A percentile compares a stretch with the other conserved stretches of the same genome.
Conservation (phyloP, 2,113 vertebrate species). For the Piaya cayana region DNA sequence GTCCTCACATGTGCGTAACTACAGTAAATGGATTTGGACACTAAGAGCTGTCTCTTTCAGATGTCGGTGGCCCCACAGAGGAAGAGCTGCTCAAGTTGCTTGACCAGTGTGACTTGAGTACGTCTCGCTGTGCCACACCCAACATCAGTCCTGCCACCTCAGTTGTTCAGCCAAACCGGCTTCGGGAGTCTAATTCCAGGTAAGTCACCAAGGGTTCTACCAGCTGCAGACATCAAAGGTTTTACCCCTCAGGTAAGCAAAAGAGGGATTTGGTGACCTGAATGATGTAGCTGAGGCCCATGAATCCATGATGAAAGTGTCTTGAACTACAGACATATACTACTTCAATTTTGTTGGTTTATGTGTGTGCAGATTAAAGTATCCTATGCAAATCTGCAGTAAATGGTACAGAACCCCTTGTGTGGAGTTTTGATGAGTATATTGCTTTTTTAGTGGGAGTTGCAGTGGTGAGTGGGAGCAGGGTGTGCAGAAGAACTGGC, state of each 20-base stretch:
- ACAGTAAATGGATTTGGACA: neutral
- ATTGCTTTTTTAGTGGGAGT: neutral
- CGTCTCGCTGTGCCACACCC: conserved; percentile 94
- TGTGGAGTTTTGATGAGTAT: neutral
- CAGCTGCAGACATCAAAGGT: neutral
- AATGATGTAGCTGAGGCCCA: neutral
- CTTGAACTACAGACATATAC: neutral
- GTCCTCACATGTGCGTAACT: neutral
- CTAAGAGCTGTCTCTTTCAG: conserved; percentile 63
- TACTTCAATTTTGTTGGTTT: neutral
- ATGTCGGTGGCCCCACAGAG: conserved; percentile 91
- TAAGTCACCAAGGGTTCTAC: conserved; percentile 27
- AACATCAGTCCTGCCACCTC: conserved; percentile 97
- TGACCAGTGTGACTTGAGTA: conserved; percentile 96
- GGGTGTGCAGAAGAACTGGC: neutral
- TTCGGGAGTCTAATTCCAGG: conserved; percentile 93
- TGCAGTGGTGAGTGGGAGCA: neutral
- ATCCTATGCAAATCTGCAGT: neutral
- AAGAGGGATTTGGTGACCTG: neutral
- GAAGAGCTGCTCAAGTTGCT: conserved; percentile 93
- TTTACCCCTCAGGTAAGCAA: neutral
- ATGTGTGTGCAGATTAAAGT: neutral
- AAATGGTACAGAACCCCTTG: neutral
- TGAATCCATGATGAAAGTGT: neutral
- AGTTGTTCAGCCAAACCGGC: conserved; percentile 88